Conservation (phyloP, 2,113 vertebrate species). For the Lampris incognitus region DNA sequence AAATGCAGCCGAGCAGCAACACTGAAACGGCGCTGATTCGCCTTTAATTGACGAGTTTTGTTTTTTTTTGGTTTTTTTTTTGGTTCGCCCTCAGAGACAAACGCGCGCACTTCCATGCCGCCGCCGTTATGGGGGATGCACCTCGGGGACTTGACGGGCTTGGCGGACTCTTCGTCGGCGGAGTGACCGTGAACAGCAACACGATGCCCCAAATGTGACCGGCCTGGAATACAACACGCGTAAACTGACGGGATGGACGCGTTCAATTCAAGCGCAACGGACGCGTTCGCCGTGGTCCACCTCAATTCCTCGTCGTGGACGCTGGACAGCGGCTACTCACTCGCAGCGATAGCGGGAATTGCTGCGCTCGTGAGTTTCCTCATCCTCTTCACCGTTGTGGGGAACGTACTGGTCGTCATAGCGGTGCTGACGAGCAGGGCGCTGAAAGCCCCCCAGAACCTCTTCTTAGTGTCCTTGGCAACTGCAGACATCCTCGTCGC, state of each 20-base stretch:
- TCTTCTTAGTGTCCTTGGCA: constrained; percentile 93
- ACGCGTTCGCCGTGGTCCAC: constrained; percentile 77
- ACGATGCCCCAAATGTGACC: constrained; percentile 1
- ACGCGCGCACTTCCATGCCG: constrained; percentile 38
- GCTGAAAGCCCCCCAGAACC: constrained; percentile 92
- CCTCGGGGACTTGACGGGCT: constrained; percentile 13
- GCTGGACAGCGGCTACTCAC: constrained; percentile 84
- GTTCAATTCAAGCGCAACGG: constrained; percentile 76
- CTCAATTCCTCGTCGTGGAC: constrained; percentile 75
- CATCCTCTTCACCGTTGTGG: constrained; percentile 91
- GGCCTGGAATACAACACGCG: constrained; percentile 11
- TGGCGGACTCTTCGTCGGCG: constrained; percentile 46
- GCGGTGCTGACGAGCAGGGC: constrained; percentile 92
- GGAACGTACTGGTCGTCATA: constrained; percentile 93
- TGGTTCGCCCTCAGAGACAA: background rate
- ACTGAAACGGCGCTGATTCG: background rate
- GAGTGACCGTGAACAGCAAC: constrained; percentile 22
- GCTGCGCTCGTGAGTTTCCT: constrained; percentile 89
- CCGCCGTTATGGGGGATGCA: constrained; percentile 20
- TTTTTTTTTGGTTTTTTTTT: no score
- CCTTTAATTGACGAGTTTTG: background rate
- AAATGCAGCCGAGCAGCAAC: background rate
- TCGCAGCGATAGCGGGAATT: constrained; percentile 84
- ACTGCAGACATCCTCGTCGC: constrained; percentile 95
- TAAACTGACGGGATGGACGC: constrained; percentile 76